Percentiles rank a stretch among this genome's conserved stretches.
Conservation (phyloP, 2,888 invertebrate species). For the Philereme vetulata region DNA sequence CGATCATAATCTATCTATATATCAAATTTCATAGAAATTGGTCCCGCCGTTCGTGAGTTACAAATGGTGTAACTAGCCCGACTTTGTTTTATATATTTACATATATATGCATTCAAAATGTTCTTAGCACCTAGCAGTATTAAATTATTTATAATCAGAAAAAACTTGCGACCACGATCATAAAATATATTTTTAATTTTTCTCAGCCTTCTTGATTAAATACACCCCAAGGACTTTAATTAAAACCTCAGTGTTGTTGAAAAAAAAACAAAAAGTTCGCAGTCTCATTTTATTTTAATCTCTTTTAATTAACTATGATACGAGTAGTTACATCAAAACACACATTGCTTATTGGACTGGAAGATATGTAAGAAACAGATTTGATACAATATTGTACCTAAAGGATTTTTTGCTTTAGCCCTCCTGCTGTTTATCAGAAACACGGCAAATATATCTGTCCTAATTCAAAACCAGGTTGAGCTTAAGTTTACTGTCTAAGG, state of each 20-base stretch:
- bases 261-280: constrained; percentile 60
- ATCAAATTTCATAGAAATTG: too few species aligned
- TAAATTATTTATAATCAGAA: neutral
- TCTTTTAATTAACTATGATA: constrained; percentile 71
- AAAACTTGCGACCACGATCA: neutral
- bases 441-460: constrained; percentile 10
- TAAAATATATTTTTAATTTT: neutral
- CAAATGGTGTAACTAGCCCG: too few species aligned
- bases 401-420: constrained; percentile 43
- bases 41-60: too few species aligned
- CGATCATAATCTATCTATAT: too few species aligned
- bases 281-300: constrained; percentile 79
- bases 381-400: constrained; percentile 61
- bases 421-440: constrained; percentile 33
- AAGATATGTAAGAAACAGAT: constrained; percentile 73
- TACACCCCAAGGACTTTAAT: constrained; percentile 4
- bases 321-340: constrained; percentile 74
- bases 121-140: neutral
- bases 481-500: too few species aligned
- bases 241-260: constrained; percentile 22
- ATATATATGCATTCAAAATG: too few species aligned
- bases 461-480: too few species aligned
- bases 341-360: constrained; percentile 77
- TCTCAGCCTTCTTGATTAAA: neutral
- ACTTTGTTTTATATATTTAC: too few species aligned